phyloP scores from a whole-genome alignment of 2,113 vertebrate species.

The Sinocyclocheilus anshuiensis region DNA sequence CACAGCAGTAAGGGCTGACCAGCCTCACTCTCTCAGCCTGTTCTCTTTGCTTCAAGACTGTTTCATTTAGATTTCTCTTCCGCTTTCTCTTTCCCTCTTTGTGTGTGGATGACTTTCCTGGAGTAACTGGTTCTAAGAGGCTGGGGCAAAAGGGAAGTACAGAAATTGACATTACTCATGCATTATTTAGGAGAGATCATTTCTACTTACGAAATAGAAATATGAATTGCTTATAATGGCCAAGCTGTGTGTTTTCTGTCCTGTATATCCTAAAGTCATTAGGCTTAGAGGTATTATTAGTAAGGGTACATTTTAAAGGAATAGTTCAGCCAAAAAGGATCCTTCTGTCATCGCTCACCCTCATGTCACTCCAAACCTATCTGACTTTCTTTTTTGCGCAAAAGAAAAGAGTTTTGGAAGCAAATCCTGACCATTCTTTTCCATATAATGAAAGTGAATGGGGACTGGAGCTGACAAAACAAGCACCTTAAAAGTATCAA shows the following conservation, averaged over 20 bases:
- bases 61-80: constrained; percentile 19
- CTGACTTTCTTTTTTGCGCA: background rate
- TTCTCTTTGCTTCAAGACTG: constrained; percentile 29
- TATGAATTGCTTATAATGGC: background rate
- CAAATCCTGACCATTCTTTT: background rate
- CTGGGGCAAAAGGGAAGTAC: constrained; percentile 34
- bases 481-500: background rate
- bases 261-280: constrained; percentile 14
- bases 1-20: constrained; percentile 87
- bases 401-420: background rate
- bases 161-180: constrained; percentile 17
- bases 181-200: constrained; percentile 21
- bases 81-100: constrained; percentile 28
- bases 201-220: constrained; percentile 36
- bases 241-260: constrained; percentile 9
- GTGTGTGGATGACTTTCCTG: constrained; percentile 41
- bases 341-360: background rate
- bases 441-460: background rate
- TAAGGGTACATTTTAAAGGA: background rate
- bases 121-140: constrained; percentile 35
- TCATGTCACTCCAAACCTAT: background rate
- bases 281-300: background rate
- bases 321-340: background rate
- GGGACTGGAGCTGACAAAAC: background rate
- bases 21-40: constrained; percentile 29